Base-by-base conservation (phyloP, 2,888 invertebrate species). In the Mayetiola destructor region DNA sequence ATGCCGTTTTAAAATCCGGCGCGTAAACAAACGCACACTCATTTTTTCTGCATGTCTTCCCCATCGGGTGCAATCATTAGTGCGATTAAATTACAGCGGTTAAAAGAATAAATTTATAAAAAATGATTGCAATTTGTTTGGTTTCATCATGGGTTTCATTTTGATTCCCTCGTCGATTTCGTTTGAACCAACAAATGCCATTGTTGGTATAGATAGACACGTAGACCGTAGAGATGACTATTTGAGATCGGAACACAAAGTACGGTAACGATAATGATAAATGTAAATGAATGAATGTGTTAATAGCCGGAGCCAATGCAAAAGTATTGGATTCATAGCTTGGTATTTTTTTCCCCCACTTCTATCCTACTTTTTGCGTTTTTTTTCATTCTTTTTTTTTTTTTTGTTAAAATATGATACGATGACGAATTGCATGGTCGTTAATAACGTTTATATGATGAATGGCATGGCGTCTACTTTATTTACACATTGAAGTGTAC, bases 391-490 rank as follows among this genome's bases (percentile, higher is more conserved):
- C n/a, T n/a, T n/a, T n/a, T n/a, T n/a, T n/a, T n/a, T n/a, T n/a
- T n/a, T n/a, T n/a, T 48, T 27, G 48, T 48, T 48, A 48, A 27
- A 48, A 48, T 48, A 27, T 48, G 48, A 48, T 48, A 48, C 48
- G 48, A 48, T 48, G 48, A 48, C 48, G 27, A 48, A 48, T 48
- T 48, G 48, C 48, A 48, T 48, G 48, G n/a, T 48, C 27, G 27
- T 48, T 48, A 48, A 48, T 48, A 48, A 48, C n/a, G 48, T 16
- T n/a, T n/a, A 48, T 27, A 48, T 48, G 48, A 48, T 48, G 29
- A 48, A 48, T 48, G 9, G 48, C 48, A 12, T 48, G 48, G 48
- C 48, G 48, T 48, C 48, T 27, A 27, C n/a, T n/a, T n/a, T 27
- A 23, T 48, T 48, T 27, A n/a, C 48, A 48, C 48, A 14, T 27